Conservation (phyloP, 1,140 invertebrate species). For the Ceratosolen solmsi region DNA sequence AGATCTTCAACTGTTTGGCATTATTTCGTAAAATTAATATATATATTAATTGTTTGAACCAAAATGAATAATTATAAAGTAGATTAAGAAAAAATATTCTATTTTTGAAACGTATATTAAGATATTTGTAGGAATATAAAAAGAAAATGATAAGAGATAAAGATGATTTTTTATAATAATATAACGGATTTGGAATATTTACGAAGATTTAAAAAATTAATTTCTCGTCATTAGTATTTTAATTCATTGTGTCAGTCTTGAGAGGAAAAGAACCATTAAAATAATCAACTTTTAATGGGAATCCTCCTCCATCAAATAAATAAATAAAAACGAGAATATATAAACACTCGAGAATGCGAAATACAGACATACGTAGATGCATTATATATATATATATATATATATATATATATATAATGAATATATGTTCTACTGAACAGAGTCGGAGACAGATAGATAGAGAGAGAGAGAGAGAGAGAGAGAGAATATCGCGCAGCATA, state of each 20-base stretch:
- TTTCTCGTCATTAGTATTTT: no score
- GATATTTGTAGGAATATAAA: no score
- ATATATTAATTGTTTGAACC: no score
- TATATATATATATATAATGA: neutral
- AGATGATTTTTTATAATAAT: neutral
- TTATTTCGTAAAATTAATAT: neutral
- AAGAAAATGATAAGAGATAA: neutral
- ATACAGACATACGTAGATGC: neutral
- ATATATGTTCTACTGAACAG: neutral
- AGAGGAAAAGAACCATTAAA: neutral
- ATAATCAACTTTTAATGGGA: neutral
- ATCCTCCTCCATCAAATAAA: neutral
- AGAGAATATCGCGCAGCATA: slow-evolving; percentile 29
- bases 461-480: neutral
- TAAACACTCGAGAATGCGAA: neutral
- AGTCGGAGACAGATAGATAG: slow-evolving; percentile 1
- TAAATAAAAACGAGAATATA: neutral
- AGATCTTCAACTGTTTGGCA: neutral
- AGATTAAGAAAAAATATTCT: neutral
- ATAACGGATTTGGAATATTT: neutral
- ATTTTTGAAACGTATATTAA: neutral
- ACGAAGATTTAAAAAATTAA: no score
- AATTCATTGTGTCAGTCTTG: no score
- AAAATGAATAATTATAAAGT: neutral
- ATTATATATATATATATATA: neutral